These are phyloP conservation scores for Hippopotamus amphibius DNA, from an alignment of 2,113 vertebrate species.

Conservation along the genomic window DNA sequence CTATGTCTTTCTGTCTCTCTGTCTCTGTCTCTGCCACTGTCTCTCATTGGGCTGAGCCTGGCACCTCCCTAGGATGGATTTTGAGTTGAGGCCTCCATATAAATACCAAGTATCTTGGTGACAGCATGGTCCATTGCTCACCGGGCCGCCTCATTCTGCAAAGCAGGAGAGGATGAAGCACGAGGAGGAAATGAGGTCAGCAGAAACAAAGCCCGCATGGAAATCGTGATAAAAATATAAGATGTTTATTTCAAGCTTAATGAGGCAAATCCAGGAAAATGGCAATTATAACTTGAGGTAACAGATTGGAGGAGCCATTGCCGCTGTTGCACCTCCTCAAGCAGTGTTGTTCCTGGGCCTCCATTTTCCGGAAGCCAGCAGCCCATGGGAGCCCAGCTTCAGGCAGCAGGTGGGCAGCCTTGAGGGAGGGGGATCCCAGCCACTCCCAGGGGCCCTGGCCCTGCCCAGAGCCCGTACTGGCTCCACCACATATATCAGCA, in stretches of 20 bases:
- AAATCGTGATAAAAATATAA: background rate
- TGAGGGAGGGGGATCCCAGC: background rate
- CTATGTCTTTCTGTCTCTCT: background rate
- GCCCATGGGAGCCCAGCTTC: no score
- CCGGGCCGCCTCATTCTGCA: background rate
- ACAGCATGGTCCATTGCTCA: no score
- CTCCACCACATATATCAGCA: background rate
- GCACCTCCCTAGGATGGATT: background rate
- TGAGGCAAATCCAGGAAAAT: constrained; percentile 36
- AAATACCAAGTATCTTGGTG: background rate
- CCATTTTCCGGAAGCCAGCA: background rate
- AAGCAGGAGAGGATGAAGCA: background rate
- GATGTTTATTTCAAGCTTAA: constrained; percentile 58
- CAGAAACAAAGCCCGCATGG: background rate
- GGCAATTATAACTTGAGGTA: constrained; percentile 36
- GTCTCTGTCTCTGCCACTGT: background rate
- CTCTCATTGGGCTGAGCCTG: background rate
- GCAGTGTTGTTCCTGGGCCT: background rate
- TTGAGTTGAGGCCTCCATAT: background rate
- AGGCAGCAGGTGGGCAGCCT: background rate
- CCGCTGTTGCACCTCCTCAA: background rate
- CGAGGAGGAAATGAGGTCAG: background rate
- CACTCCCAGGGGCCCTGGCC: background rate
- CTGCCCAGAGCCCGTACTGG: background rate
- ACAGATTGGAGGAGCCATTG: background rate